Evolutionary conservation across 2,888 invertebrate genomes (phyloP).

Genomic region (Rhagophthalmus giganteus): DNA sequence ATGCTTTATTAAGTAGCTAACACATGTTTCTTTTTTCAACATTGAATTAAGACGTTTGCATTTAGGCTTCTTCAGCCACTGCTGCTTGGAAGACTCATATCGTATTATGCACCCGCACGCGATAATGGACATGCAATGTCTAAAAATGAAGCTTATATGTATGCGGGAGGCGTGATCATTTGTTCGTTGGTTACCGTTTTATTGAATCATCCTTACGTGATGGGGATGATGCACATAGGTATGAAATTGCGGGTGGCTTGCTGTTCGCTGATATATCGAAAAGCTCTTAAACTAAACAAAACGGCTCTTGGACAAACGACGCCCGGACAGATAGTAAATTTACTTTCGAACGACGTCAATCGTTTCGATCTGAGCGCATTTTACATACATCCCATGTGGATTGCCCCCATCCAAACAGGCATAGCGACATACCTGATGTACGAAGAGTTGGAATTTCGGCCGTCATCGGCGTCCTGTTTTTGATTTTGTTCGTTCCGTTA

Average conservation of each 20-base stretch:
- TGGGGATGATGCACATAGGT: constrained; percentile 78
- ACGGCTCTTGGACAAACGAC: constrained; percentile 82
- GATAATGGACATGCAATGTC: not conserved
- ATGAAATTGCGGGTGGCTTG: constrained; percentile 82
- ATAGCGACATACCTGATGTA: constrained; percentile 74
- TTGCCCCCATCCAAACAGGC: constrained; percentile 76
- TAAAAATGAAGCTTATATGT: constrained; percentile 2
- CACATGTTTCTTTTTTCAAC: constrained; percentile 4
- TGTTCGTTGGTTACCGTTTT: constrained; percentile 73
- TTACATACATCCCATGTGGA: constrained; percentile 80
- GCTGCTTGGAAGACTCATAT: constrained; percentile 1
- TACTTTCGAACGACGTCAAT: constrained; percentile 49
- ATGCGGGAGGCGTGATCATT: constrained; percentile 62
- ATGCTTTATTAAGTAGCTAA: constrained; percentile 41
- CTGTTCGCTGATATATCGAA: constrained; percentile 81
- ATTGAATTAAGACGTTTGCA: not conserved
- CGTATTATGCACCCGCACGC: not conserved
- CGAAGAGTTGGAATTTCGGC: constrained; percentile 58
- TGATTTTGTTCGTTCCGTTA: constrained; percentile 56
- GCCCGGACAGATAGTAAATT: constrained; percentile 61
- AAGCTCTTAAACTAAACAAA: constrained; percentile 70
- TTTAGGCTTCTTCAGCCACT: constrained; percentile 4
- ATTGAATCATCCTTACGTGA: constrained; percentile 75
- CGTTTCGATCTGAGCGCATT: constrained; percentile 79
- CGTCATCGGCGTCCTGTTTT: constrained; percentile 59